A percentile compares a stretch with the other conserved stretches of the same genome.
phyloP scores from a whole-genome alignment of 2,888 invertebrate species.

The Nesidiocoris tenuis region DNA sequence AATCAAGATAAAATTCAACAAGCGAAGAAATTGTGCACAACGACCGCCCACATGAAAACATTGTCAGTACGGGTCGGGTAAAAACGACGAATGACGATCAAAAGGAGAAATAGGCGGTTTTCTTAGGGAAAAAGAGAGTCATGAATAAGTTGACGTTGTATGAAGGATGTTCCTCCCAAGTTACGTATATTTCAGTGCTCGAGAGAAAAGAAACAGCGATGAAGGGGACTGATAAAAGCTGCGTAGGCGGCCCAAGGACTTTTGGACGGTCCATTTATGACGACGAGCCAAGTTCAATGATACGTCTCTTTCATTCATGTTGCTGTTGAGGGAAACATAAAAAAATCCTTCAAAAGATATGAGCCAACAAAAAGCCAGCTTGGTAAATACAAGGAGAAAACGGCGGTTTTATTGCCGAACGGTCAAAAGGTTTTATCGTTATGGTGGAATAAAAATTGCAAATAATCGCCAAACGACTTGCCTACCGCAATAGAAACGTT shows the following conservation, averaged over 20 bases:
- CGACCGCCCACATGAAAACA: neutral
- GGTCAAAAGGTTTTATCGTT: too few species aligned
- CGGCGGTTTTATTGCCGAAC: too few species aligned
- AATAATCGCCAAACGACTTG: too few species aligned
- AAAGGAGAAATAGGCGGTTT: neutral
- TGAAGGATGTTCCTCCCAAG: neutral
- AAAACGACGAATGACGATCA: neutral
- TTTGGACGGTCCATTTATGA: neutral
- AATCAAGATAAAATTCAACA: neutral
- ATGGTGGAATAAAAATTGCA: too few species aligned
- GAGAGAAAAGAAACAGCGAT: neutral
- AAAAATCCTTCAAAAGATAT: too few species aligned
- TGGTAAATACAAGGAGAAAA: too few species aligned
- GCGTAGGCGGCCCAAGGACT: neutral
- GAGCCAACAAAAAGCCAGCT: too few species aligned
- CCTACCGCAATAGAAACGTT: too few species aligned
- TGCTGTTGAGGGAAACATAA: too few species aligned
- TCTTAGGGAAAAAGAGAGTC: neutral
- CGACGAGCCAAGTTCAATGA: neutral
- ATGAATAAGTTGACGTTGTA: neutral
- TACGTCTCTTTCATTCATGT: neutral
- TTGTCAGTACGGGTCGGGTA: neutral
- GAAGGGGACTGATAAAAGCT: neutral
- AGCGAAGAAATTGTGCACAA: neutral
- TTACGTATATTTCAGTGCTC: too few species aligned